Evolutionary conservation across 2,888 invertebrate genomes (phyloP), one percentile per base, ranked within the genome.

Genomic region (Mongoloraphidia duomilia): DNA sequence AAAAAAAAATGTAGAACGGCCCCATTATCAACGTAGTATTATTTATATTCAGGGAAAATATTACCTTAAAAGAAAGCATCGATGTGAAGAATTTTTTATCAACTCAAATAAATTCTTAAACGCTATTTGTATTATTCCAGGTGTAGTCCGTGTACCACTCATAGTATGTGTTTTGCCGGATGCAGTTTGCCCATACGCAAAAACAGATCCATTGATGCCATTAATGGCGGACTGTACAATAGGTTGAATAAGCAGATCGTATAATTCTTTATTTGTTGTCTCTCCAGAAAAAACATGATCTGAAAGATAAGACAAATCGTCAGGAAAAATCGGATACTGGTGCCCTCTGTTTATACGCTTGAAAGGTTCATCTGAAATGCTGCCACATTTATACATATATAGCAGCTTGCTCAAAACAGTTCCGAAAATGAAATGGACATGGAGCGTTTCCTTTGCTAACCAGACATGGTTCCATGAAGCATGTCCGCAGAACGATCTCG

Each of bases 131-230:
- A 91, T 83, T 9, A 93, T 79, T 1, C 93, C 93, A 0, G 77
- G 80, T 38, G 80, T 77, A 0, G 66, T 58, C 0, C 72, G 67
- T 35, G 75, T 76, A 1, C 93, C 93, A 62, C 84, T 76, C 82
- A 90, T 86, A 0, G 88, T 89, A 58, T 81, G 81, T 0, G 90
- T 90, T 66, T 90, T 90, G 47, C 91, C 93, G 0, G 90, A 90
- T 1, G 89, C 85, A 5, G 91, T 92, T 65, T 92, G 92, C 8
- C 92, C 92, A 63, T 93, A 93, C 0, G 91, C 90, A 69, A 93
- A 89, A 55, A 93, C 81, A 0, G 92, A 92, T 2, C 88, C 90
- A 64, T 89, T 88, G 57, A 86, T 80, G 2, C 89, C 89, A 53
- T 77, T 74, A 11, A 84, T 71, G 1, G 82, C 78, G 0, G 82